Conservation (phyloP, 2,888 invertebrate species). For the Phengaris arion region DNA sequence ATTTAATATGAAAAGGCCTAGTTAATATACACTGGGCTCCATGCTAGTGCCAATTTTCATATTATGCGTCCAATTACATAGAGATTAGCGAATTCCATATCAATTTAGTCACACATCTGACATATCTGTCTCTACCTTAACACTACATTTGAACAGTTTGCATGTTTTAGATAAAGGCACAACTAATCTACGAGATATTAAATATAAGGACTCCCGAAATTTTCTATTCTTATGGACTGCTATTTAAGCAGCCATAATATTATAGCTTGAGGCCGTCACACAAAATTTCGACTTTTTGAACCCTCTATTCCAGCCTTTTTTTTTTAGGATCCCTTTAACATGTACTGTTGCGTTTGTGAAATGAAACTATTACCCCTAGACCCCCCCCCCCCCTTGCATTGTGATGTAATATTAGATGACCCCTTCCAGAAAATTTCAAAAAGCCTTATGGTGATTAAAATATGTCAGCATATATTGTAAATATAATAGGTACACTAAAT, state of each 20-base stretch:
- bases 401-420: background rate
- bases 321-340: too few relatives aligned
- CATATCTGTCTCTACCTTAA: background rate
- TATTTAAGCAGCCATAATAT: background rate
- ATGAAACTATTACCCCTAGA: too few relatives aligned
- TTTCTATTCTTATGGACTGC: background rate
- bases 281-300: too few relatives aligned
- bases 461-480: background rate
- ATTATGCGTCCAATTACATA: background rate
- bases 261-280: background rate
- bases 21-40: background rate
- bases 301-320: too few relatives aligned
- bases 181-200: background rate
- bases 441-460: background rate
- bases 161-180: background rate
- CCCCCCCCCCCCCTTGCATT: too few relatives aligned
- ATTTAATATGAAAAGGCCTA: background rate
- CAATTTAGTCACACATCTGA: background rate
- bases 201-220: background rate
- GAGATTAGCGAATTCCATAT: background rate
- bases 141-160: background rate
- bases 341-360: too few relatives aligned
- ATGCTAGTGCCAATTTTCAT: background rate
- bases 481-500: conserved; percentile 2
- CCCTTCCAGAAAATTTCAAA: background rate